phyloP scores from a whole-genome alignment of 1,140 invertebrate species.

The Tribolium madens region DNA sequence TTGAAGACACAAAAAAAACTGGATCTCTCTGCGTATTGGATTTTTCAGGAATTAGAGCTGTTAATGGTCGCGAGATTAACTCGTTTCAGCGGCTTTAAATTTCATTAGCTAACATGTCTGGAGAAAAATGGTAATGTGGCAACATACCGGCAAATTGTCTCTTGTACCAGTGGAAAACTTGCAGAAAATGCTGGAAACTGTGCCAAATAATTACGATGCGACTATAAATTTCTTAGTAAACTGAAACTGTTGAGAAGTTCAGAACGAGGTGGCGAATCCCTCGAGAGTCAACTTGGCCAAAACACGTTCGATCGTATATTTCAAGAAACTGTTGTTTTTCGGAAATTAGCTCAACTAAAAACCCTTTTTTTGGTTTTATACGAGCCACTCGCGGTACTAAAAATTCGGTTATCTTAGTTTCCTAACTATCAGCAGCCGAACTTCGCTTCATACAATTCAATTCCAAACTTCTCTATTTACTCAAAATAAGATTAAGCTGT shows the following conservation, averaged over 20 bases:
- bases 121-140: constrained; percentile 34
- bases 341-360: constrained; percentile 42
- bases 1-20: not conserved
- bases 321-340: constrained; percentile 9
- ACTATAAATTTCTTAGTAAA: constrained; percentile 35
- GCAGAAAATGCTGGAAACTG: constrained; percentile 25
- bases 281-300: constrained; percentile 20
- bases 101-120: not conserved
- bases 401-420: constrained; percentile 44
- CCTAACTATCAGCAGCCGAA: constrained; percentile 37
- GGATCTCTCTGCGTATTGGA: not conserved
- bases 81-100: constrained; percentile 4
- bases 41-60: constrained; percentile 18
- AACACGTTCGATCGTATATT: constrained; percentile 35
- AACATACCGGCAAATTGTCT: constrained; percentile 31
- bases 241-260: constrained; percentile 34
- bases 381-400: not conserved
- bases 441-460: constrained; percentile 34
- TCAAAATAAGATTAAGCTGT: constrained; percentile 45
- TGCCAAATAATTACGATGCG: constrained; percentile 34
- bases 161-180: constrained; percentile 16
- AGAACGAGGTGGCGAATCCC: constrained; percentile 34
- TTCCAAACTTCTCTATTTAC: constrained; percentile 43
- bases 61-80: constrained; percentile 16
- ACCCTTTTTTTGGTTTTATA: not conserved